Conservation (phyloP, 2,888 invertebrate genomes). For the Chrysina gloriosa region DNA sequence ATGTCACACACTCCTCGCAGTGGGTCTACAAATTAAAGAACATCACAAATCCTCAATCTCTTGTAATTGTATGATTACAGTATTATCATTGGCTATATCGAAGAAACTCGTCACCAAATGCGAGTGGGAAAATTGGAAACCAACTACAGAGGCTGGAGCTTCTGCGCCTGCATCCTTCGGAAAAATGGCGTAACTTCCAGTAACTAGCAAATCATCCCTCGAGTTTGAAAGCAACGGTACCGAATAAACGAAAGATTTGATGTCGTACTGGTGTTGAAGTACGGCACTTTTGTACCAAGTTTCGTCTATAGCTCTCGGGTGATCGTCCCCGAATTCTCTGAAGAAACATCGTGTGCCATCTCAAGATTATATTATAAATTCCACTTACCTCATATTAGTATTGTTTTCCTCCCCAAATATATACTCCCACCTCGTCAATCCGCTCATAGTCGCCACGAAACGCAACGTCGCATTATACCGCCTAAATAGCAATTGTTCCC, state of each 20-base stretch:
- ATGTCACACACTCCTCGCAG: constrained; percentile 70
- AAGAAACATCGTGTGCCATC: constrained; percentile 43
- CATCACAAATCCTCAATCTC: not conserved
- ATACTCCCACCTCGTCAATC: constrained; percentile 88
- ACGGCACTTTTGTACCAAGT: constrained; percentile 93
- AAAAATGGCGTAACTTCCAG: constrained; percentile 86
- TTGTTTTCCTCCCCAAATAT: constrained; percentile 71
- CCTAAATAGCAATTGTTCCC: constrained; percentile 69
- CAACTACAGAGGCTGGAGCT: constrained; percentile 90
- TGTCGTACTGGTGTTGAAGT: constrained; percentile 82
- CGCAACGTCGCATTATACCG: constrained; percentile 80
- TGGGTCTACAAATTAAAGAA: constrained; percentile 54
- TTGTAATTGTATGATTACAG: constrained; percentile 39
- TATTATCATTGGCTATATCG: constrained; percentile 70
- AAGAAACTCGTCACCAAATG: constrained; percentile 77
- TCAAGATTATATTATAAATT: not conserved
- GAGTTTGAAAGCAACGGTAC: constrained; percentile 72
- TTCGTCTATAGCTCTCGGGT: constrained; percentile 85
- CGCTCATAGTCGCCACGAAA: constrained; percentile 90
- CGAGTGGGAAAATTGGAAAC: constrained; percentile 83
- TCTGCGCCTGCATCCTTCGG: constrained; percentile 79
- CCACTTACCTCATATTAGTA: constrained; percentile 56
- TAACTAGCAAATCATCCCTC: constrained; percentile 74
- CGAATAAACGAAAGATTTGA: constrained; percentile 81
- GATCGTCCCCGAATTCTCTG: constrained; percentile 81